Evolutionary conservation across 2,797 vertebrate species (phyloP), one percentile per base, ranked within the genome.

Genomic region (Odontamblyopus lacepedii): DNA sequence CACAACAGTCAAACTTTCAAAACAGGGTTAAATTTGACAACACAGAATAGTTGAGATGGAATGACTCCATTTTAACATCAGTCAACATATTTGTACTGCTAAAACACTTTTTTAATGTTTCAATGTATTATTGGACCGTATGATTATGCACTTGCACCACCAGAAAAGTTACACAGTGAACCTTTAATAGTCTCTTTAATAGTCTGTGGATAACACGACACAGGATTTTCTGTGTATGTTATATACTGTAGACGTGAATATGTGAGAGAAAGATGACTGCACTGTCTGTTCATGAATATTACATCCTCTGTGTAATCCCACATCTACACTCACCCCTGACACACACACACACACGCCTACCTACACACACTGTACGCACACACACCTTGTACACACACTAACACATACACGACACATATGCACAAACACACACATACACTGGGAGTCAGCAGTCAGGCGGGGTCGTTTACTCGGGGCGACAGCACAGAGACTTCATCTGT

Each of bases 401-500:
- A 30, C 30, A 26, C 75, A 8, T 69, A 56, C 67, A 18, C 64
- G 23, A 64, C 70, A 30, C 69, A 38, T 23, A 23, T 23, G 23
- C 23, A 23, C 23, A 23, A 23, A 64, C 70, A 35, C 69, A 30
- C 30, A 26, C 75, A 8, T 69, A 56, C 67, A 18, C 64, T 44
- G 30, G 38, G 6, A 74, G 48, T 60, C 73, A 77, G 74, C 76
- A 11, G 78, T 77, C 76, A 80, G 63, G 79, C 15, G 50, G 62
- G 74, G 76, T 70, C 75, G 75, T 75, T 87, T 83, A 84, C 83
- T 76, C 55, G 5, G 78, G 83, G 82, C 74, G 80, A 85, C 87
- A 82, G 87, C 84, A 83, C 68, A 72, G 74, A 86, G 83, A 86
- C 76, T 76, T 77, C 79, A 70, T 76, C 78, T 74, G 79, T 72